Evolutionary conservation across 2,888 invertebrate genomes (phyloP), one percentile per base, ranked within the genome.

Genomic region (Ypsolopha scabrella): DNA sequence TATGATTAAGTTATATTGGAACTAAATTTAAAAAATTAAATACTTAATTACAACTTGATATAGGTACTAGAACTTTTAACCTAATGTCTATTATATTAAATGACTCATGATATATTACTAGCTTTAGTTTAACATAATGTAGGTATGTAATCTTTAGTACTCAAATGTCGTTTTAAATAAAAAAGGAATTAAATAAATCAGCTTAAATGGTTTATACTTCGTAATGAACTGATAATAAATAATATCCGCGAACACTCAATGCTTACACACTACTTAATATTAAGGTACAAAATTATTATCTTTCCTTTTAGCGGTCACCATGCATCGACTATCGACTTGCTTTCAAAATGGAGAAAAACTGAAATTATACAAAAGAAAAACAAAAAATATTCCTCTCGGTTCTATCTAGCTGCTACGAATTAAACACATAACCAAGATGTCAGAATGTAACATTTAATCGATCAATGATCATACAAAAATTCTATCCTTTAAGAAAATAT

Each of bases 181-280:
- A 83, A 81, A 82, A 80, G 76, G 77, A 86, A 82, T 85, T 83
- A 86, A 85, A 85, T 85, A 83, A 80, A 75, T 83, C 81, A 80
- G 77, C 66, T 78, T 81, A 72, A 76, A 82, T 81, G 80, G 78
- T 82, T 79, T 78, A 80, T 77, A 80, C 75, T 77, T 79, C 77
- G 75, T 78, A 81, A 82, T 85, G 85, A 82, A 83, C 81, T 82
- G 82, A 85, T 78, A 86, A 86, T 86, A 86, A 86, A 86, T 86
- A 85, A 86, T 82, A 80, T 81, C 81, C 75, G 75, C 75, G 81
- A 81, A 76, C 72, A 80, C 77, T 76, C 83, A 51, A 83, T 75
- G 71, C 82, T 82, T 85, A 83, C 54, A 78, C 14, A 70, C 80
- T 82, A 66, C 80, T 85, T 83, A 85, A 70, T 56, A 77, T 78